These are phyloP conservation scores for Ispidina picta DNA, from an alignment of 2,797 vertebrate genomes.

Conservation along the genomic window DNA sequence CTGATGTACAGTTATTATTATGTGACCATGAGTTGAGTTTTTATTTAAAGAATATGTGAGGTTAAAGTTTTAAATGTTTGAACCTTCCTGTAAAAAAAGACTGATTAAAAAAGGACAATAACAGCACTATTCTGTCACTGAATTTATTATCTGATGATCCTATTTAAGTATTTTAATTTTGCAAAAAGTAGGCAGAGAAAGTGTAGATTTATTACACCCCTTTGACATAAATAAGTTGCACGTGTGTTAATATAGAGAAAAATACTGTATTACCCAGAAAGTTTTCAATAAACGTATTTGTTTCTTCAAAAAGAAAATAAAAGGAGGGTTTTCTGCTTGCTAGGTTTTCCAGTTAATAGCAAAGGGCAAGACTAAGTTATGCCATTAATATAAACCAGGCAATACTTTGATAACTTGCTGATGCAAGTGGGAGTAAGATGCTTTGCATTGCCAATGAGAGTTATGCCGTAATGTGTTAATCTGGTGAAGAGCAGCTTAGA, in stretches of 20 bases:
- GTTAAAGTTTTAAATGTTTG: background rate
- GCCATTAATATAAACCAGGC: background rate
- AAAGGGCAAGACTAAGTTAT: background rate
- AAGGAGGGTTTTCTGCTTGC: background rate
- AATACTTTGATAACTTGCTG: background rate
- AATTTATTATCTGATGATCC: constrained; percentile 12
- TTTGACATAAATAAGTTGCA: constrained; percentile 21
- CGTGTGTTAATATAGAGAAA: background rate
- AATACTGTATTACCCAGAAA: background rate
- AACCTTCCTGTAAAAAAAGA: background rate
- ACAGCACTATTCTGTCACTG: background rate
- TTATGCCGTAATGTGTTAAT: background rate
- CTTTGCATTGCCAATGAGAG: background rate
- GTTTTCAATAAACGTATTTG: background rate
- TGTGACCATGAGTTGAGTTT: background rate
- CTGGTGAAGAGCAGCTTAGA: background rate
- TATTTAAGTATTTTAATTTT: constrained; percentile 11
- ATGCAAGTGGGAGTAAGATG: background rate
- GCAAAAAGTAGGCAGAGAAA: background rate
- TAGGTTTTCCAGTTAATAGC: background rate
- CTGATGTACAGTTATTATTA: background rate
- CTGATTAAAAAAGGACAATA: constrained; percentile 7
- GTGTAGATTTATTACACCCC: background rate
- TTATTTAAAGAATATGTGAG: background rate
- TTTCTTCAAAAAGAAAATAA: background rate